These are phyloP conservation scores for Acanthosepion pharaonis DNA, from an alignment of 2,888 invertebrate genomes.

Conservation along the genomic window DNA sequence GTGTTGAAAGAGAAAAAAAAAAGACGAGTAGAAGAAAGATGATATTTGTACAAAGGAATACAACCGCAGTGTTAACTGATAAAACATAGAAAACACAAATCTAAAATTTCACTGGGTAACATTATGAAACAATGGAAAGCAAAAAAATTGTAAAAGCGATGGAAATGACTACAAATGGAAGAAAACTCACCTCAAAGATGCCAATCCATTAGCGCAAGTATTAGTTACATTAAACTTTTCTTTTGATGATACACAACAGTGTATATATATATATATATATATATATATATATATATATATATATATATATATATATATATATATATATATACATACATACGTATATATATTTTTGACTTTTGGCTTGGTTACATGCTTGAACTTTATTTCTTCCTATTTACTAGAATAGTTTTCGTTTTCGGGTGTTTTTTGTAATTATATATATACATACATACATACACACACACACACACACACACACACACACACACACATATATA, in stretches of 20 bases:
- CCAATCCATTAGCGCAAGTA: not conserved
- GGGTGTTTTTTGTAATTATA: too few species aligned
- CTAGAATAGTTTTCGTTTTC: too few species aligned
- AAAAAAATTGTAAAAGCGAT: not conserved
- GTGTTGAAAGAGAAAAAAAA: rapidly evolving
- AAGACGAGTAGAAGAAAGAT: not conserved
- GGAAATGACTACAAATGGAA: not conserved
- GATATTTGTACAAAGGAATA: not conserved
- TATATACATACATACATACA: too few species aligned
- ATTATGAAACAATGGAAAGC: not conserved
- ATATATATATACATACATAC: not conserved
- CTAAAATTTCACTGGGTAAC: not conserved
- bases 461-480: too few species aligned
- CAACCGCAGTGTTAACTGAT: not conserved
- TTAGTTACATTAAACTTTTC: too few species aligned
- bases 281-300: too few species aligned
- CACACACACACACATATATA: too few species aligned
- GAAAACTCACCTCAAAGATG: not conserved
- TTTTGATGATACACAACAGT: not conserved
- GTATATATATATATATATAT: too few species aligned
- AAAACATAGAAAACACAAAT: not conserved
- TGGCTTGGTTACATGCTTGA: too few species aligned
- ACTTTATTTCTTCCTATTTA: too few species aligned
- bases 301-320: too few species aligned
- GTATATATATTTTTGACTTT: not conserved